Evolutionary conservation across 2,888 invertebrate genomes (phyloP).

Genomic region (Lasiommata megera): DNA sequence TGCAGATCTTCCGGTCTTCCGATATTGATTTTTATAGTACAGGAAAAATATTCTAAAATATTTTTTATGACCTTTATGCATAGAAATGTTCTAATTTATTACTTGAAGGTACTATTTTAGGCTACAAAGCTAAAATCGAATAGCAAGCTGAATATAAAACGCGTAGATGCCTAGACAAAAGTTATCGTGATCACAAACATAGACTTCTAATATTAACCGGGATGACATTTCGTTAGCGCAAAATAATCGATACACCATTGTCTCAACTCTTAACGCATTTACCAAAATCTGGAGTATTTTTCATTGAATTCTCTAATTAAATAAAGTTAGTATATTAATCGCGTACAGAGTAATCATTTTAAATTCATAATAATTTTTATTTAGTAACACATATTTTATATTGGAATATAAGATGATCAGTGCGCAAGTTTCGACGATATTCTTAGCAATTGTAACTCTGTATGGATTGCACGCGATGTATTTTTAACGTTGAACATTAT

Average conservation of each 20-base stretch:
- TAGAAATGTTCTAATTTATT: conserved; percentile 9
- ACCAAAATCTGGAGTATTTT: conserved; percentile 63
- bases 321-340: conserved; percentile 31
- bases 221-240: conserved; percentile 80
- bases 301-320: conserved; percentile 25
- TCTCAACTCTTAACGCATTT: conserved; percentile 78
- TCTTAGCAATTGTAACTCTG: conserved; percentile 70
- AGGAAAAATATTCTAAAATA: conserved; percentile 3
- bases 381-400: conserved; percentile 60
- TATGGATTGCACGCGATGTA: conserved; percentile 58
- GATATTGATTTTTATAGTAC: not conserved
- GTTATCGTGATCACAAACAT: conserved; percentile 74
- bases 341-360: conserved; percentile 8
- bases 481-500: conserved; percentile 52
- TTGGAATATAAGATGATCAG: conserved; percentile 62
- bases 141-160: conserved; percentile 75
- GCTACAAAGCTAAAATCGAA: conserved; percentile 70
- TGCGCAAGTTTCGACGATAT: conserved; percentile 74
- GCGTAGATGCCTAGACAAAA: conserved; percentile 79
- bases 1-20: not conserved
- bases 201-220: conserved; percentile 80
- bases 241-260: conserved; percentile 82
- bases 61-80: not conserved
- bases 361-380: conserved; percentile 33
- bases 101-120: conserved; percentile 67